phyloP scores from a whole-genome alignment of 2,113 vertebrate genomes.

The Rutilus rutilus region DNA sequence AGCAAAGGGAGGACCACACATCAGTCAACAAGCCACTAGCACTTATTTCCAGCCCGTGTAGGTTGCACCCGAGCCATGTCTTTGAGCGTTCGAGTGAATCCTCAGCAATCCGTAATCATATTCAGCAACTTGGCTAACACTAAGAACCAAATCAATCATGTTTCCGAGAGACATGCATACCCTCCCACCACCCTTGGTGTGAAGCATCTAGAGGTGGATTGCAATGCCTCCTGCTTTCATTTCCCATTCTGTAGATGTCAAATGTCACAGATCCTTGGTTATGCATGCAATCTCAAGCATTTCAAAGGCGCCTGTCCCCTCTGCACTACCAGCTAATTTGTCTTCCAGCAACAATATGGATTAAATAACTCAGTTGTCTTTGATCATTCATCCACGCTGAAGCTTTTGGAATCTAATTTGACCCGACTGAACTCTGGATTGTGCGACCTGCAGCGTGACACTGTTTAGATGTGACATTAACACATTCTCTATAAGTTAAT shows the following conservation, averaged over 20 bases:
- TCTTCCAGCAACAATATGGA: conserved; percentile 54
- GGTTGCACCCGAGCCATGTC: conserved; percentile 36
- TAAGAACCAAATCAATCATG: conserved; percentile 55
- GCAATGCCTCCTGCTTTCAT: conserved; percentile 42
- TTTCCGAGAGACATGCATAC: conserved; percentile 29
- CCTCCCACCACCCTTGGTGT: conserved; percentile 18
- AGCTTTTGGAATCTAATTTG: conserved; percentile 30
- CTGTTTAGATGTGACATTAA: background rate
- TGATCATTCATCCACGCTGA: conserved; percentile 32
- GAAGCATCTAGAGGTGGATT: conserved; percentile 37
- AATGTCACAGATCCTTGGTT: conserved; percentile 26
- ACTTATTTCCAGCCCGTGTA: conserved; percentile 31
- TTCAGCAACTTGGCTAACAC: conserved; percentile 38
- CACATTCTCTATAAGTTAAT: background rate
- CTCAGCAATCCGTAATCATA: conserved; percentile 54
- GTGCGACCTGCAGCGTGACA: background rate
- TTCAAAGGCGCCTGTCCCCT: conserved; percentile 49
- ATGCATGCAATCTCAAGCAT: conserved; percentile 43
- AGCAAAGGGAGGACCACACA: background rate
- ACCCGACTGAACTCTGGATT: background rate
- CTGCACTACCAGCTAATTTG: conserved; percentile 41
- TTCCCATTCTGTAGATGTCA: conserved; percentile 49
- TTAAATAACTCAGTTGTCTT: conserved; percentile 47
- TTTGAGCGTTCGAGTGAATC: conserved; percentile 39
- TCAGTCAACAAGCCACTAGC: conserved; percentile 47